Evolutionary conservation across 2,888 invertebrate genomes (phyloP).

Genomic region (Zeuzera pyrina): DNA sequence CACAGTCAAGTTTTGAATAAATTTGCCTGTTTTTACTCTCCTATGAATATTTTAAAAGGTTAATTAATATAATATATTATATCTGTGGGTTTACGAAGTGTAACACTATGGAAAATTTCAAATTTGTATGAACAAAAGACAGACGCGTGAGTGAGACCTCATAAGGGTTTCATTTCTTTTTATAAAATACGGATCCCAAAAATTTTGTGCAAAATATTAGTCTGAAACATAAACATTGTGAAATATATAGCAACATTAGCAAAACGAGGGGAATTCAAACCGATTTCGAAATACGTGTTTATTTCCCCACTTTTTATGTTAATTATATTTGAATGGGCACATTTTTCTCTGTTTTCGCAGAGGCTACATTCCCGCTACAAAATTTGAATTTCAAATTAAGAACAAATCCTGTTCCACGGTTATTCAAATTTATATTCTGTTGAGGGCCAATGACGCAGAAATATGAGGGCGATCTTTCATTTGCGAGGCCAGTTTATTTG

Average conservation of each 20-base stretch:
- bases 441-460: constrained; percentile 52
- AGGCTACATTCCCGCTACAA: constrained; percentile 43
- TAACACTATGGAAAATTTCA: no score
- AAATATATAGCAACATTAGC: constrained; percentile 1
- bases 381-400: constrained; percentile 61
- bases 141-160: no score
- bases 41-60: no score
- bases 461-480: constrained; percentile 57
- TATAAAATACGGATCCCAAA: no score
- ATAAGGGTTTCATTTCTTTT: no score
- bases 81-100: no score
- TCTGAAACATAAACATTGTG: no score
- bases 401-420: constrained; percentile 49
- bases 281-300: constrained; percentile 39
- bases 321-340: constrained; percentile 54
- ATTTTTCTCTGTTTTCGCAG: constrained; percentile 48
- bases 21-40: no score
- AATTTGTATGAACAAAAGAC: no score
- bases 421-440: constrained; percentile 55
- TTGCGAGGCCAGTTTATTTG: constrained; percentile 19
- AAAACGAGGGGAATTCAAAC: constrained; percentile 16
- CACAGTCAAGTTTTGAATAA: no score
- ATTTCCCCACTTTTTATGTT: constrained; percentile 48
- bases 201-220: no score
- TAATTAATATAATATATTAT: no score